A percentile compares a stretch with the other conserved stretches of the same genome.
These are phyloP conservation scores for Caretta caretta DNA, from an alignment of 2,113 vertebrate genomes.

Conservation along the genomic window DNA sequence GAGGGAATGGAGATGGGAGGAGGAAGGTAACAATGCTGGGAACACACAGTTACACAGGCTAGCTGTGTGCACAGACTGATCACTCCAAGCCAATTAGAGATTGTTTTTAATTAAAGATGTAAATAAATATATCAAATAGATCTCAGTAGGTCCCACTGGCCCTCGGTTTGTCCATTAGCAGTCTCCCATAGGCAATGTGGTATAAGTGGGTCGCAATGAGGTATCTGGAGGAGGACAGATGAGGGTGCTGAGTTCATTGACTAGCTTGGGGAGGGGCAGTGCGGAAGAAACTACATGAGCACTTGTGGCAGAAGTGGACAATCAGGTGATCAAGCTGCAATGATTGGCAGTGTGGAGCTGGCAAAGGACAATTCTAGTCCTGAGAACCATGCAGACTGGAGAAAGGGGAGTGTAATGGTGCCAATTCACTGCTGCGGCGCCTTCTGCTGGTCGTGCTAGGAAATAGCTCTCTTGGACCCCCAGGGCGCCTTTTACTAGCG, in stretches of 20 bases:
- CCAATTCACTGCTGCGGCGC: too few species aligned
- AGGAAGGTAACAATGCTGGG: slow-evolving; percentile 41
- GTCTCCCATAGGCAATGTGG: slow-evolving; percentile 9
- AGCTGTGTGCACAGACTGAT: slow-evolving; percentile 46
- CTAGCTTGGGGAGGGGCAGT: neutral
- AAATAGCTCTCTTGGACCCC: too few species aligned
- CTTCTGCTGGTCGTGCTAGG: too few species aligned
- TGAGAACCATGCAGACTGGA: neutral
- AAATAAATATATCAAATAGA: slow-evolving; percentile 53
- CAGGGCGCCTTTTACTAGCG: too few species aligned
- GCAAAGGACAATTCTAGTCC: neutral
- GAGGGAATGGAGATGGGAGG: neutral
- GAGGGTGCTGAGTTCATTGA: slow-evolving; percentile 34
- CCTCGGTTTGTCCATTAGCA: slow-evolving; percentile 9
- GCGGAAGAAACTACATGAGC: slow-evolving; percentile 13
- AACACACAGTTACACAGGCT: slow-evolving; percentile 21
- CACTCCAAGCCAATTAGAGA: slow-evolving; percentile 54
- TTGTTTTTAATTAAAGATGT: slow-evolving; percentile 67
- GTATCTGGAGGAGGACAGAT: slow-evolving; percentile 7
- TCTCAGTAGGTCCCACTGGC: slow-evolving; percentile 18
- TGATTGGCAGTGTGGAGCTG: neutral
- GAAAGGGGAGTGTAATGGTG: neutral
- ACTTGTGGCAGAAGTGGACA: slow-evolving; percentile 24
- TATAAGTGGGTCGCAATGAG: slow-evolving; percentile 5
- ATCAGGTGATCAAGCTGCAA: neutral